Conservation (phyloP, 2,888 invertebrate species). For the Xanthostigma xanthostigma region DNA sequence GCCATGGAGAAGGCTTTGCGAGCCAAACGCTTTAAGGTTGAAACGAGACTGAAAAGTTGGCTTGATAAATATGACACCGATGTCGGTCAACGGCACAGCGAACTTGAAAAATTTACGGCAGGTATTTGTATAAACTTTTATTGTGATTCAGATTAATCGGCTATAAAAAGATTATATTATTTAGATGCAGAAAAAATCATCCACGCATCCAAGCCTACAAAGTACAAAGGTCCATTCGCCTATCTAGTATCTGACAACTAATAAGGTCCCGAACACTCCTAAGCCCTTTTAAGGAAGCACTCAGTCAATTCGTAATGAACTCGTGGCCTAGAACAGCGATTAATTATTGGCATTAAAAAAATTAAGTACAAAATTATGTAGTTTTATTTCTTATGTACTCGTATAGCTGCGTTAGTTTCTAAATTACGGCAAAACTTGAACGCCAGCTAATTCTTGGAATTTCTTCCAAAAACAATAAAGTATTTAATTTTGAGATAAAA, state of each 20-base stretch:
- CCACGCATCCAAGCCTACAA: not conserved
- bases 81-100: conserved; percentile 39
- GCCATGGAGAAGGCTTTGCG: conserved; percentile 36
- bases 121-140: conserved; percentile 10
- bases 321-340: too few relatives aligned
- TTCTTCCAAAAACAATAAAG: not conserved
- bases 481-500: not conserved
- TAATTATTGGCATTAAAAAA: too few relatives aligned
- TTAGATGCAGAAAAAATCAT: too few relatives aligned
- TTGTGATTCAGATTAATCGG: too few relatives aligned
- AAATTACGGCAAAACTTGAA: not conserved
- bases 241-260: not conserved
- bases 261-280: not conserved
- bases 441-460: not conserved
- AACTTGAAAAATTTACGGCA: conserved; percentile 34
- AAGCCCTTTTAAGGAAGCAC: too few relatives aligned
- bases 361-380: not conserved
- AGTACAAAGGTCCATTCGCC: not conserved
- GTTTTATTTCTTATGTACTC: too few relatives aligned
- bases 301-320: too few relatives aligned
- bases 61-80: conserved; percentile 42
- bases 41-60: conserved; percentile 40
- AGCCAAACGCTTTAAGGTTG: conserved; percentile 37
- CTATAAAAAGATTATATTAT: too few relatives aligned
- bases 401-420: too few relatives aligned